Conservation (phyloP, 2,797 vertebrate species). For the Threskiornis aethiopicus region DNA sequence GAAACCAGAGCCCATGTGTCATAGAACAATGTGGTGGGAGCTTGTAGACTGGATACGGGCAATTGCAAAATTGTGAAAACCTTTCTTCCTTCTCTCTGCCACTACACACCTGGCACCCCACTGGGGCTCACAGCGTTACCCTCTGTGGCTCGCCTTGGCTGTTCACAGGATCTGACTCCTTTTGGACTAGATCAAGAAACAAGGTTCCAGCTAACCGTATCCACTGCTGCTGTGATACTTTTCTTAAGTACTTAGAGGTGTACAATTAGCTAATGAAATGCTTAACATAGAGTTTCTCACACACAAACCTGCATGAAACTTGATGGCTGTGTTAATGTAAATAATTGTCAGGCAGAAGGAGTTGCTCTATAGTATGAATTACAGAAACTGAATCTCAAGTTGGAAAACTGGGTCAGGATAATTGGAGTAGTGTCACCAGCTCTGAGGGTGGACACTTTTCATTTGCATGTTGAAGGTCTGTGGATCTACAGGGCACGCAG, state of each 20-base stretch:
- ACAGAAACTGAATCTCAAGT: background rate
- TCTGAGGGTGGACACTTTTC: background rate
- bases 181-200: background rate
- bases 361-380: background rate
- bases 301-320: background rate
- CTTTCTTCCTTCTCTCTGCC: background rate
- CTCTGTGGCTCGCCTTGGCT: background rate
- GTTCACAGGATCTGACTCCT: background rate
- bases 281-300: background rate
- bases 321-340: background rate
- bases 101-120: rapidly evolving
- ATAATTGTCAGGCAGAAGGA: background rate
- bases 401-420: background rate
- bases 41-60: background rate
- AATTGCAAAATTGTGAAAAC: background rate
- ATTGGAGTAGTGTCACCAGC: background rate
- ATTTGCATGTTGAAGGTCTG: background rate
- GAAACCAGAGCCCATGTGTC: background rate
- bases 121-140: rapidly evolving
- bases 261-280: background rate
- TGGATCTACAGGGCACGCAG: background rate
- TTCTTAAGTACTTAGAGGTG: background rate
- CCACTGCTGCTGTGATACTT: background rate
- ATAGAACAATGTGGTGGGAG: background rate
- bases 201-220: background rate